Conservation (phyloP, 2,113 vertebrate species). For the Dromaius novaehollandiae region DNA sequence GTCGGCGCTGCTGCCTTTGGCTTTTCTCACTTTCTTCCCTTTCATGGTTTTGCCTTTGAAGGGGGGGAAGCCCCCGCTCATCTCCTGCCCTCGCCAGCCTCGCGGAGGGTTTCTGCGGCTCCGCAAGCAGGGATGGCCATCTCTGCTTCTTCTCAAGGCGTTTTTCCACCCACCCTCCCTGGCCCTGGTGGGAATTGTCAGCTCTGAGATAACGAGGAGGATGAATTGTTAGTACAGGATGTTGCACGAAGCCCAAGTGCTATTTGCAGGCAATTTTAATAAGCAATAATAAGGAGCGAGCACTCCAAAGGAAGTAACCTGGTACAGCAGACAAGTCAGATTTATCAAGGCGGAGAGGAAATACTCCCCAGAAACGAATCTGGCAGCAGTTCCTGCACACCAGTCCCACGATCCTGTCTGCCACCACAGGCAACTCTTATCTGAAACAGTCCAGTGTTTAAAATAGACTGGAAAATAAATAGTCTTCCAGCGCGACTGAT, state of each 20-base stretch:
- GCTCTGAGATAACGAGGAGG: conserved; percentile 70
- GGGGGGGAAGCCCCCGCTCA: background rate
- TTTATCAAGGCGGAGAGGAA: conserved; percentile 77
- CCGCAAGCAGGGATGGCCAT: background rate
- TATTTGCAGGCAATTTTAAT: conserved; percentile 76
- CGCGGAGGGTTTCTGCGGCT: conserved; percentile 13
- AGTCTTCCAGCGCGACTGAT: conserved; percentile 71
- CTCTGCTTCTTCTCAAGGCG: conserved; percentile 77
- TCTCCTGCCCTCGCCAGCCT: conserved; percentile 3
- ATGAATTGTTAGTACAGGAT: conserved; percentile 76
- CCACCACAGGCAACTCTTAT: conserved; percentile 78
- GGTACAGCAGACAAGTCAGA: conserved; percentile 73
- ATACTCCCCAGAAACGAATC: conserved; percentile 80
- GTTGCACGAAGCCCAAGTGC: conserved; percentile 68
- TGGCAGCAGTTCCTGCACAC: conserved; percentile 74
- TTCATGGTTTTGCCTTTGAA: background rate
- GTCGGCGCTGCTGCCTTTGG: accelerated
- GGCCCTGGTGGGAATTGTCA: conserved; percentile 76
- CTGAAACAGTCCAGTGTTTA: conserved; percentile 78
- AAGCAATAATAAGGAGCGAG: conserved; percentile 72
- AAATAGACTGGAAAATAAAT: conserved; percentile 80
- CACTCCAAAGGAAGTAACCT: conserved; percentile 76
- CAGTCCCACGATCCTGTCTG: conserved; percentile 80
- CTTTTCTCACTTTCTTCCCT: background rate
- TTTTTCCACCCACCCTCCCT: conserved; percentile 69